phyloP scores from a whole-genome alignment of 2,888 invertebrate genomes.

The Hyposoter dolosus region DNA sequence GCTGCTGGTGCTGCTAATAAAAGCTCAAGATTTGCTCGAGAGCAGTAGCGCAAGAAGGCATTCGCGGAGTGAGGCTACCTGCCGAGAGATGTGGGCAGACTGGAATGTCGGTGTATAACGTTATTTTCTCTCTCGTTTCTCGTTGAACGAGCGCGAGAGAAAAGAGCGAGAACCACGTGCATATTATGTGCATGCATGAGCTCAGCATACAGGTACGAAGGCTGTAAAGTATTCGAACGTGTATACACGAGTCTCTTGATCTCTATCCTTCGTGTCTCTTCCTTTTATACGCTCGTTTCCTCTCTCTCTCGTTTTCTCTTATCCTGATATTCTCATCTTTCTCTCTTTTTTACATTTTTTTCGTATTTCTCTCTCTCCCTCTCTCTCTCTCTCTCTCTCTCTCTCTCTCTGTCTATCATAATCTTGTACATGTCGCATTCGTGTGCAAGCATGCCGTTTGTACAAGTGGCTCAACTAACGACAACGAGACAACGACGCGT shows the following conservation, averaged over 20 bases:
- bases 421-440: conserved; percentile 30
- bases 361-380: not conserved
- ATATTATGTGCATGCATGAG: conserved; percentile 60
- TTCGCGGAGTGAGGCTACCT: conserved; percentile 73
- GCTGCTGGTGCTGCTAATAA: conserved; percentile 47
- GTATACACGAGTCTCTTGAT: conserved; percentile 31
- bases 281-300: not conserved
- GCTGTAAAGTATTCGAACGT: conserved; percentile 59
- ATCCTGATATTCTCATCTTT: not conserved
- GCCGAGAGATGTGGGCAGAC: conserved; percentile 75
- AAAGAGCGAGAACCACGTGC: conserved; percentile 48
- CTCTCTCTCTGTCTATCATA: conserved; percentile 10
- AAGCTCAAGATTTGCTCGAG: conserved; percentile 48
- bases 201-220: conserved; percentile 58
- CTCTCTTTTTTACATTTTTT: not conserved
- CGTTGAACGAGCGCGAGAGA: conserved; percentile 47
- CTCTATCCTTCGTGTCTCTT: conserved; percentile 4
- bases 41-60: conserved; percentile 62
- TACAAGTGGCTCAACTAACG: conserved; percentile 51
- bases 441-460: conserved; percentile 34
- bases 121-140: conserved; percentile 43
- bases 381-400: conserved; percentile 18
- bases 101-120: conserved; percentile 71
- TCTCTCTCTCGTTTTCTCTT: conserved; percentile 13
- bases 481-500: conserved; percentile 43